Conservation (phyloP, 2,888 invertebrate species). For the Cephus spinipes region DNA sequence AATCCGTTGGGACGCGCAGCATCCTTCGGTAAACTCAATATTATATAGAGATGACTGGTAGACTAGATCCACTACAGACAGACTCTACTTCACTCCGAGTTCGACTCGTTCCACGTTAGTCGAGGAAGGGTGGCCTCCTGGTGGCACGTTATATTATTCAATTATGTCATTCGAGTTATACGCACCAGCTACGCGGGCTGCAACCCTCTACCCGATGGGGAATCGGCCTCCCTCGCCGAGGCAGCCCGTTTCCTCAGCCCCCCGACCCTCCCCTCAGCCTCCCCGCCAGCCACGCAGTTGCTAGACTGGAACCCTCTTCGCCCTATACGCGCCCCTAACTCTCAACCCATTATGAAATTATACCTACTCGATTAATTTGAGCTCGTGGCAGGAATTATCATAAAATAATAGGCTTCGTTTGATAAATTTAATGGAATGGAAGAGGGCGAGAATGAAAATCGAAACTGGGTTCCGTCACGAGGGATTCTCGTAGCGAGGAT, state of each 20-base stretch:
- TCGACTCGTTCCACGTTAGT: background rate
- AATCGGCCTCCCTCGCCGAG: background rate
- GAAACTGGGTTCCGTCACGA: background rate
- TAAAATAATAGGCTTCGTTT: conserved; percentile 55
- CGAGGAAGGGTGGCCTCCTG: conserved; percentile 41
- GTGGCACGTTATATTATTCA: conserved; percentile 62
- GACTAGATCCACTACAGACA: background rate
- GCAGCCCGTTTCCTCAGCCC: conserved; percentile 13
- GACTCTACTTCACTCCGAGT: background rate
- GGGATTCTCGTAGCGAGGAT: background rate
- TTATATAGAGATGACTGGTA: background rate
- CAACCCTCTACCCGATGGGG: conserved; percentile 8
- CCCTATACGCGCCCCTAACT: conserved; percentile 35
- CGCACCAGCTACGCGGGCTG: conserved; percentile 44
- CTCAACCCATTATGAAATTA: conserved; percentile 61
- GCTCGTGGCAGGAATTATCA: conserved; percentile 60
- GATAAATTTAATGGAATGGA: background rate
- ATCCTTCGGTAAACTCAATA: background rate
- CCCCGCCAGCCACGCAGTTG: conserved; percentile 8
- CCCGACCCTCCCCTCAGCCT: conserved; percentile 9
- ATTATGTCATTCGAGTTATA: conserved; percentile 64
- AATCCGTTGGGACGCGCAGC: background rate
- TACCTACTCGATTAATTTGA: conserved; percentile 65
- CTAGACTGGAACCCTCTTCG: conserved; percentile 23
- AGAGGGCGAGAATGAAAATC: background rate